Evolutionary conservation across 2,888 invertebrate genomes (phyloP).

Genomic region (Deilephila elpenor): DNA sequence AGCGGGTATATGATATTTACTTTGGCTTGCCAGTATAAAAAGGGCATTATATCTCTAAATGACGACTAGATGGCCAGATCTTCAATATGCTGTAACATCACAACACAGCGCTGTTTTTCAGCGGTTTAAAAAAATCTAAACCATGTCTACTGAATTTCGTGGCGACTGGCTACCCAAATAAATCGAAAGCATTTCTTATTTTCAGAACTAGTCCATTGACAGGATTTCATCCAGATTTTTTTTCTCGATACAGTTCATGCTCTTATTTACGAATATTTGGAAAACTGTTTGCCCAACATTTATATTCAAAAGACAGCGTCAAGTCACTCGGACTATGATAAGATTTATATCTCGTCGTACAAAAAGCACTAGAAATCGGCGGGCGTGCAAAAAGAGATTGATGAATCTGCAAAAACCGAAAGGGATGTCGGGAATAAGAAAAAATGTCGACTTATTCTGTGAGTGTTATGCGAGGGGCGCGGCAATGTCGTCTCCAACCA

Average conservation of each 20-base stretch:
- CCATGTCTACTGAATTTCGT: too few relatives aligned
- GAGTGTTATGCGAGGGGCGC: slow-evolving; percentile 12
- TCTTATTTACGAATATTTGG: background rate
- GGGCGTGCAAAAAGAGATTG: slow-evolving; percentile 21
- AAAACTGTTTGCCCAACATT: background rate
- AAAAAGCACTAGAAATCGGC: slow-evolving; percentile 24
- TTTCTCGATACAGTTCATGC: background rate
- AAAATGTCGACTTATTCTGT: background rate
- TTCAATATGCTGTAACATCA: too few relatives aligned
- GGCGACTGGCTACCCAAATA: too few relatives aligned
- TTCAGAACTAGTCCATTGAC: too few relatives aligned
- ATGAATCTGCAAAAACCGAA: slow-evolving; percentile 12
- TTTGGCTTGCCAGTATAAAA: too few relatives aligned
- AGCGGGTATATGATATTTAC: too few relatives aligned
- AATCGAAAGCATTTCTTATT: too few relatives aligned
- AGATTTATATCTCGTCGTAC: slow-evolving; percentile 10
- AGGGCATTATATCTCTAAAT: too few relatives aligned
- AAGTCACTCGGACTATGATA: slow-evolving; percentile 3
- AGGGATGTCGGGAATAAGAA: slow-evolving; percentile 6
- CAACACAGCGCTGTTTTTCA: too few relatives aligned
- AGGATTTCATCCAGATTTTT: background rate
- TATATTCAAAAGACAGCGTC: slow-evolving; percentile 8
- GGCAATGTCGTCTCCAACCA: background rate
- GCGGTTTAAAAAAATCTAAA: too few relatives aligned
- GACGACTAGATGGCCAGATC: too few relatives aligned